phyloP scores from a whole-genome alignment of 2,113 vertebrate genomes.

The Tautogolabrus adspersus region DNA sequence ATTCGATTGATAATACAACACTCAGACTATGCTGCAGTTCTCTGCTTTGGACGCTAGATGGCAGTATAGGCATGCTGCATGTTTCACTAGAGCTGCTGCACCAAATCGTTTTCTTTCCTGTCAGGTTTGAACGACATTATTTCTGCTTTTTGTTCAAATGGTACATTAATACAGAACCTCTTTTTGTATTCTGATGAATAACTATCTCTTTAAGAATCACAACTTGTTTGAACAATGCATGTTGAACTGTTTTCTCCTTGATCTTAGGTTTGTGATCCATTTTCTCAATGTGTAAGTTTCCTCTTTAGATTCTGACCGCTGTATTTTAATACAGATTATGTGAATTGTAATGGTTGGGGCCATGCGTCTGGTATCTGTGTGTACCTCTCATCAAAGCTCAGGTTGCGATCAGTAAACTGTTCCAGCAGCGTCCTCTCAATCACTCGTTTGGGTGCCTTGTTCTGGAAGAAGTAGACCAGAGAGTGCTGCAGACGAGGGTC shows the following conservation, averaged over 20 bases:
- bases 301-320: background rate
- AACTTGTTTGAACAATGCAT: too few species aligned
- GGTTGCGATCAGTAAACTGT: slow-evolving; percentile 95
- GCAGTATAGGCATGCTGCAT: background rate
- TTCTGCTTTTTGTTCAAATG: background rate
- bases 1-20: too few species aligned
- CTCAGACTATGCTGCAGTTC: background rate
- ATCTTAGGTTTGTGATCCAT: too few species aligned
- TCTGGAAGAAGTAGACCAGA: slow-evolving; percentile 95
- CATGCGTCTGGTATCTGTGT: background rate
- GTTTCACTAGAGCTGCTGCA: background rate
- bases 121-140: background rate
- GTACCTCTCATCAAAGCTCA: slow-evolving; percentile 96
- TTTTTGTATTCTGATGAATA: too few species aligned
- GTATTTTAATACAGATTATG: background rate
- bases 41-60: slow-evolving; percentile 61
- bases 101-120: background rate
- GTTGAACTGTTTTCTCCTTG: too few species aligned
- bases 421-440: slow-evolving; percentile 95
- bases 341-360: too few species aligned
- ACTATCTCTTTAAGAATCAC: too few species aligned
- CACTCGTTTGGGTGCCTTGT: slow-evolving; percentile 90
- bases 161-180: too few species aligned
- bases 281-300: background rate
- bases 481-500: slow-evolving; percentile 93